Base-by-base conservation (phyloP, 2,797 vertebrate species). In the Thalassophryne amazonica region DNA sequence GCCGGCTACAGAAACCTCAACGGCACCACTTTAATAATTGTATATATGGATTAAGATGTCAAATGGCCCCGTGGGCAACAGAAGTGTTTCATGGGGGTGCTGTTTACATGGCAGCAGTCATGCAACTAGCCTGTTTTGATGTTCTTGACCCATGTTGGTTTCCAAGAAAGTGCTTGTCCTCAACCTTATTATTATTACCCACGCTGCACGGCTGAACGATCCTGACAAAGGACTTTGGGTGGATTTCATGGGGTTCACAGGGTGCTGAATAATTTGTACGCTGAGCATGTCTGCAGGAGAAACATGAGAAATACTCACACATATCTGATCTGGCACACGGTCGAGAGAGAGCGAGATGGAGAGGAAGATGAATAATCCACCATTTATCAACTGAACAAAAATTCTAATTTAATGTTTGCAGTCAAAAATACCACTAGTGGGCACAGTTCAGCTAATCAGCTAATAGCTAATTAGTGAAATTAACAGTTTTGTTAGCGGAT, bases 271-370 rank as follows among this genome's bases (percentile, higher is more conserved):
- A 75, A 85, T 74, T 72, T 84, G 67, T 75, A 69, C 29, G 4
- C 59, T 69, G 39, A 24, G 28, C 61, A 18, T 81, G 72, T 79
- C 64, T 64, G 72, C 50, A 77, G 62, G 35, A 58, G 78, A 75
- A 73, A 82, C 58, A 52, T 1, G 22, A 81, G 78, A 77, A 69
- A 54, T 6, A 6, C 60, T 62, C 30, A 13, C 12, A 22, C 49
- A 11, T 69, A 15, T 82, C 76, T 67, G 68, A 87, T 84, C 62
- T 88, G 84, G 82, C 70, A 22, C 16, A 1, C 4, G 35, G 71
- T 84, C 81, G 37, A 46, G 3, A n/a, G 35, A 29, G 28, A 35
- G 39, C 16, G 27, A 20, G 46, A 58, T 17, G 18, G 22, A 25
- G 39, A 55, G 39, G 41, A 18, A 15, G 7, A 15, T 7, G 4